Evolutionary conservation across 2,113 vertebrate species (phyloP).

Genomic region (Nycticebus coucang): DNA sequence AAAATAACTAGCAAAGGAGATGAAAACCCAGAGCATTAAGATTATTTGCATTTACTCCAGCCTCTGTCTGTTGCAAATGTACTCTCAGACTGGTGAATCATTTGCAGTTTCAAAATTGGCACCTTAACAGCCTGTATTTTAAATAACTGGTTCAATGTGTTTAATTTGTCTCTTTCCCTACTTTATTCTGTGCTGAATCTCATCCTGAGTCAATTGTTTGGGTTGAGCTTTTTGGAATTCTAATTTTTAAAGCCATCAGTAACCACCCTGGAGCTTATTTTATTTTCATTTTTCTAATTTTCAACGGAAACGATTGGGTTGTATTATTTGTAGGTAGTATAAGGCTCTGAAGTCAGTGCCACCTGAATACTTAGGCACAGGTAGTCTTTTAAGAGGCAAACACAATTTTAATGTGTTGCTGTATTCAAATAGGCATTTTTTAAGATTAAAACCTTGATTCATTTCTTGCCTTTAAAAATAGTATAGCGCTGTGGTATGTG

Average conservation of each 20-base stretch:
- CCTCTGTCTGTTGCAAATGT: not conserved
- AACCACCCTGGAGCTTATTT: constrained; percentile 19
- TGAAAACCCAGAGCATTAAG: constrained; percentile 26
- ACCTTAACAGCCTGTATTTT: not conserved
- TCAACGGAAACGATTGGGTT: constrained; percentile 23
- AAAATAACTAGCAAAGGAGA: constrained; percentile 41
- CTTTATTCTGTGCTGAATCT: constrained; percentile 38
- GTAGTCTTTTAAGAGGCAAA: constrained; percentile 48
- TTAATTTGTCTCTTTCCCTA: not conserved
- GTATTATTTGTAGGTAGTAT: constrained; percentile 16
- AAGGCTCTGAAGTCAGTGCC: constrained; percentile 41
- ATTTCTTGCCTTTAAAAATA: constrained; percentile 50
- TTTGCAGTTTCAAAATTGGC: not conserved
- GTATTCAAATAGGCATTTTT: constrained; percentile 57
- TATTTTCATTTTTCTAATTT: constrained; percentile 58
- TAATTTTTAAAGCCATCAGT: constrained; percentile 56
- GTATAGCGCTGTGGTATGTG: not conserved
- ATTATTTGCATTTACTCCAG: constrained; percentile 53
- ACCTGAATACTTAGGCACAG: not conserved
- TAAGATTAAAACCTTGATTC: constrained; percentile 41
- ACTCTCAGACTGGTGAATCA: not conserved
- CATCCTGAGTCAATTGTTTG: constrained; percentile 40
- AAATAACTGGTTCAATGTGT: not conserved
- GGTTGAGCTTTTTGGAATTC: constrained; percentile 43
- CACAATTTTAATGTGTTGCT: constrained; percentile 27